Percentiles rank a stretch among this genome's conserved stretches.
Conservation (phyloP, 2,113 vertebrate genomes). For the Silurus asotus region DNA sequence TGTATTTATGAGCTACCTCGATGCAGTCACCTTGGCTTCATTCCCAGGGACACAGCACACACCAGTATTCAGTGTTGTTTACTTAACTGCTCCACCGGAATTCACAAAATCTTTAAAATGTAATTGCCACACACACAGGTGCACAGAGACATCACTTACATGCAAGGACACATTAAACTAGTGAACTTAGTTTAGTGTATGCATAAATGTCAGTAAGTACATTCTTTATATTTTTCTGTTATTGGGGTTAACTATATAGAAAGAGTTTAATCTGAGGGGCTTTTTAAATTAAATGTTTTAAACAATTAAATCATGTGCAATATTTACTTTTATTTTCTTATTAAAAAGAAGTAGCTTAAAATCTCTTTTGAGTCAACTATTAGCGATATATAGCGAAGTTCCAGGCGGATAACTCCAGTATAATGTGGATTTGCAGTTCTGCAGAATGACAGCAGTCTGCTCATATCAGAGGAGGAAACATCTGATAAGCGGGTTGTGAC, state of each 20-base stretch:
- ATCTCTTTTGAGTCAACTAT: too few relatives aligned
- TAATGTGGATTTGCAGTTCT: background rate
- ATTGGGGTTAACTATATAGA: too few relatives aligned
- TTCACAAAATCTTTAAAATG: slow-evolving; percentile 48
- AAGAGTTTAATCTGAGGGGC: too few relatives aligned
- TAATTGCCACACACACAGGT: slow-evolving; percentile 39
- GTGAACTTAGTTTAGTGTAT: background rate
- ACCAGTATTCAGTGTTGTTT: slow-evolving; percentile 41
- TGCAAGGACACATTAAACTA: background rate
- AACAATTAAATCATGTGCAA: too few relatives aligned
- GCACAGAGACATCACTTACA: background rate
- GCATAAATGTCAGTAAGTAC: too few relatives aligned
- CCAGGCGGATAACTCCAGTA: background rate
- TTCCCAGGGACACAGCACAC: slow-evolving; percentile 35
- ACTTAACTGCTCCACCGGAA: slow-evolving; percentile 39
- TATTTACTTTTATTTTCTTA: too few relatives aligned
- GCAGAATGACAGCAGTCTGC: background rate
- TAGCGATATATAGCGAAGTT: background rate
- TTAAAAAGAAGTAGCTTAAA: too few relatives aligned
- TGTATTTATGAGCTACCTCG: background rate
- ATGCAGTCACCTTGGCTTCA: slow-evolving; percentile 45
- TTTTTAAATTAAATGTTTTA: too few relatives aligned
- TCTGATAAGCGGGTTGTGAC: slow-evolving; percentile 75
- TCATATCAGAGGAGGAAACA: background rate
- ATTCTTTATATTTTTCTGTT: too few relatives aligned